phyloP scores from a whole-genome alignment of 2,113 vertebrate species.

The Nothobranchius furzeri region DNA sequence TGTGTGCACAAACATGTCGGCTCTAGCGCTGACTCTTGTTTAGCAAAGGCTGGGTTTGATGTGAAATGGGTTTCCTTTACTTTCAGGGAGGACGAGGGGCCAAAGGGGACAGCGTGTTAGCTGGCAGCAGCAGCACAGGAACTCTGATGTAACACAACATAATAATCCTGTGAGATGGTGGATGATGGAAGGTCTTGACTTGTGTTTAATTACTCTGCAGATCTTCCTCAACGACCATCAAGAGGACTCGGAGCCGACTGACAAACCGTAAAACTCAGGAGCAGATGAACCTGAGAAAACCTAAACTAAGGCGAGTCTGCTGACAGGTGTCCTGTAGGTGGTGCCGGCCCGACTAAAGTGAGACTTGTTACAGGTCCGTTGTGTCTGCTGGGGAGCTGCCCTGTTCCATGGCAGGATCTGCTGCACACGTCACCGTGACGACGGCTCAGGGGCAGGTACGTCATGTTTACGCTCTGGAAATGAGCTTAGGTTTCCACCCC shows the following conservation, averaged over 20 bases:
- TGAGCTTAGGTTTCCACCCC: background rate
- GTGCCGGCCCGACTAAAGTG: background rate
- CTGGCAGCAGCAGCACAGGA: constrained; percentile 53
- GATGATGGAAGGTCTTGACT: no score
- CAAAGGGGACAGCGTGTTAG: constrained; percentile 16
- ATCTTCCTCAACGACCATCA: no score
- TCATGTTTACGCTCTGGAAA: no score
- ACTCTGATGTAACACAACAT: constrained; percentile 32
- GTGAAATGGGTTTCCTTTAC: background rate
- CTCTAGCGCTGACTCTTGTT: background rate
- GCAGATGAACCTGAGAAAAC: no score
- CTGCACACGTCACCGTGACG: constrained; percentile 65
- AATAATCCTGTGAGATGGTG: no score
- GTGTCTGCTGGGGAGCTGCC: constrained; percentile 62
- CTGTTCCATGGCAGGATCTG: constrained; percentile 47
- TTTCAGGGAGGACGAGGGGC: constrained; percentile 32
- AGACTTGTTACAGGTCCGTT: constrained; percentile 46
- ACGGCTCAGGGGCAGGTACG: constrained; percentile 65
- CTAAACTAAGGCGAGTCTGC: no score
- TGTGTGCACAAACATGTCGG: background rate
- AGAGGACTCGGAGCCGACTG: no score
- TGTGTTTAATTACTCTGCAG: no score
- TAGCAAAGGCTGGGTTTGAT: background rate
- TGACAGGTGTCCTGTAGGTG: no score
- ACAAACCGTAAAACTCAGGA: background rate